These are phyloP conservation scores for Galeruca laticollis DNA, from an alignment of 2,888 invertebrate species.

Conservation along the genomic window DNA sequence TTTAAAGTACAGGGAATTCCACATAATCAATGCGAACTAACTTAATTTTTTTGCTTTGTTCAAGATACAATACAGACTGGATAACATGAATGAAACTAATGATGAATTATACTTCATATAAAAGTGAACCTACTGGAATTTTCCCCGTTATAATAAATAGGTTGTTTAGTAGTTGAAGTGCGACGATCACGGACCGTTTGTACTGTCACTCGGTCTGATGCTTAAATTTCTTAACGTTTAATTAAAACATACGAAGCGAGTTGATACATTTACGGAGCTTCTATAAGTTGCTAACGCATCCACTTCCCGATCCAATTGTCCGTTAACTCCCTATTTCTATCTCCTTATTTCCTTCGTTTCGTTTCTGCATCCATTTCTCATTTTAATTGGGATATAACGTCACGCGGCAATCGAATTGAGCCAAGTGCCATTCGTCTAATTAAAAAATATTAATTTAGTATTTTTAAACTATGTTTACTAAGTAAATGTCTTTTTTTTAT, in stretches of 20 bases:
- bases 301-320: conserved; percentile 49
- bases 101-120: background rate
- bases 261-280: conserved; percentile 62
- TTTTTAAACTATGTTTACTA: too few relatives aligned
- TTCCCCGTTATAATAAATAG: conserved; percentile 57
- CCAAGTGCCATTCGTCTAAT: conserved; percentile 57
- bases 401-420: conserved; percentile 22
- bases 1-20: too few relatives aligned
- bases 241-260: conserved; percentile 64
- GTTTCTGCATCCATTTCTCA: conserved; percentile 32
- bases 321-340: conserved; percentile 44
- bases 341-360: conserved; percentile 27
- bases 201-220: conserved; percentile 64
- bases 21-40: too few relatives aligned
- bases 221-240: conserved; percentile 61
- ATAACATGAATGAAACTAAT: background rate
- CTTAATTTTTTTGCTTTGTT: too few relatives aligned
- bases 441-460: conserved; percentile 15
- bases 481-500: too few relatives aligned
- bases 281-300: conserved; percentile 49
- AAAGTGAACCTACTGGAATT: conserved; percentile 7
- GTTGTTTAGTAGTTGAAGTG: conserved; percentile 66
- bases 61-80: too few relatives aligned
- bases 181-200: conserved; percentile 65
- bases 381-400: conserved; percentile 34